phyloP scores from a whole-genome alignment of 2,888 invertebrate species.

The Lissocephala sabroskyi region DNA sequence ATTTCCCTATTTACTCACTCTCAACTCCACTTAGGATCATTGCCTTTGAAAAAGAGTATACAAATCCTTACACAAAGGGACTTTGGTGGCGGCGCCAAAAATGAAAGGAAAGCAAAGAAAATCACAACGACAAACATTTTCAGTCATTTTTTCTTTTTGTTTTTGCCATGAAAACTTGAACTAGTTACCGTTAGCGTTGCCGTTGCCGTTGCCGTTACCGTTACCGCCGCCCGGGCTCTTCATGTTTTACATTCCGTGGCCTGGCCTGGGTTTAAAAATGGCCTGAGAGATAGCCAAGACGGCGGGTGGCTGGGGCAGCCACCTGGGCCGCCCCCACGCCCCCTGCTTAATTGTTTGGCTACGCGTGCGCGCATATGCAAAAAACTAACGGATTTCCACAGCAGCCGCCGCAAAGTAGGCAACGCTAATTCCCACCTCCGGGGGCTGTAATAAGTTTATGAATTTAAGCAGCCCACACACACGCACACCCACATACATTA shows the following conservation, averaged over 20 bases:
- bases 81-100: too few relatives aligned
- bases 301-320: background rate
- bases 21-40: too few relatives aligned
- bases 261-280: slow-evolving; percentile 26
- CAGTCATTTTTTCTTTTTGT: too few relatives aligned
- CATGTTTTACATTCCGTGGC: too few relatives aligned
- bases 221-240: too few relatives aligned
- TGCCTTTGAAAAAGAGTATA: too few relatives aligned
- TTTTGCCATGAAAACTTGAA: slow-evolving; percentile 46
- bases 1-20: too few relatives aligned
- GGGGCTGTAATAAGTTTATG: slow-evolving; percentile 42
- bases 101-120: background rate
- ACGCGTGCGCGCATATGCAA: slow-evolving; percentile 3
- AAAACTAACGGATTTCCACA: background rate
- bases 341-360: background rate
- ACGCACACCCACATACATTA: slow-evolving; percentile 27
- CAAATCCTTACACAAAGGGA: too few relatives aligned
- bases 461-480: slow-evolving; percentile 39
- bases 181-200: slow-evolving; percentile 26
- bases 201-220: too few relatives aligned
- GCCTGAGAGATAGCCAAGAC: background rate
- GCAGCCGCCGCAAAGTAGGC: slow-evolving; percentile 3
- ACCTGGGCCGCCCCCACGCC: too few relatives aligned
- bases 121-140: background rate
- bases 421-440: slow-evolving; percentile 19